Conservation (phyloP, 2,888 invertebrate genomes). For the Mythimna albipuncta region DNA sequence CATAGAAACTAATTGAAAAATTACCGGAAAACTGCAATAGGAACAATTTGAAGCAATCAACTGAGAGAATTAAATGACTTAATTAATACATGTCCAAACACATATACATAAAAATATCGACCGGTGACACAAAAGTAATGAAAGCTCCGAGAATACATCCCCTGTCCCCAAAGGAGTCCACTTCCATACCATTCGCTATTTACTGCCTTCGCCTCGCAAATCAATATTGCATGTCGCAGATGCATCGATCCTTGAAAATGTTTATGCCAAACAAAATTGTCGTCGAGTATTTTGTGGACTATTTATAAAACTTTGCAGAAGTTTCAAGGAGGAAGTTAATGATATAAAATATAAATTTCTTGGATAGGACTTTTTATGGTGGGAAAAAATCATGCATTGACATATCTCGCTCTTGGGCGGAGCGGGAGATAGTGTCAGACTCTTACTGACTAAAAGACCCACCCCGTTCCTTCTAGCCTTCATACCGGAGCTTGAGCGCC, state of each 20-base stretch:
- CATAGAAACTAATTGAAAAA: too few relatives aligned
- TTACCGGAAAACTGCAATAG: too few relatives aligned
- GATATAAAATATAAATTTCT: conserved; percentile 7
- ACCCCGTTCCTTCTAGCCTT: too few relatives aligned
- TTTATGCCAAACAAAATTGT: conserved; percentile 72
- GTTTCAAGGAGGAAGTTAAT: conserved; percentile 3
- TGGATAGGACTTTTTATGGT: neutral
- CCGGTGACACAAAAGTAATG: conserved; percentile 41
- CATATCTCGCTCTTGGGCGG: too few relatives aligned
- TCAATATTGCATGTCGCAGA: conserved; percentile 84
- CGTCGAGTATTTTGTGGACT: conserved; percentile 41
- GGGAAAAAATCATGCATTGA: too few relatives aligned
- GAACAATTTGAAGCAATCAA: too few relatives aligned
- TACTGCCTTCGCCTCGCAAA: conserved; percentile 83
- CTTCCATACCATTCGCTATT: conserved; percentile 84
- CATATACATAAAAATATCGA: conserved; percentile 9
- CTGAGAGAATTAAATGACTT: too few relatives aligned
- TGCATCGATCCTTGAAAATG: conserved; percentile 76
- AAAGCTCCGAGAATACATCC: conserved; percentile 70
- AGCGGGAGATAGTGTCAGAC: too few relatives aligned
- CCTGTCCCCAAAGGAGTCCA: conserved; percentile 79
- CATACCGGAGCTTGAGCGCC: too few relatives aligned
- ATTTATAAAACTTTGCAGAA: conserved; percentile 45
- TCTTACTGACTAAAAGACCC: too few relatives aligned
- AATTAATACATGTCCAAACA: neutral